Evolutionary conservation across 37 sponge, comb jelly and placozoan species (phyloP), one percentile per base, ranked within the genome.

Genomic region (Trichoplax adhaerens): DNA sequence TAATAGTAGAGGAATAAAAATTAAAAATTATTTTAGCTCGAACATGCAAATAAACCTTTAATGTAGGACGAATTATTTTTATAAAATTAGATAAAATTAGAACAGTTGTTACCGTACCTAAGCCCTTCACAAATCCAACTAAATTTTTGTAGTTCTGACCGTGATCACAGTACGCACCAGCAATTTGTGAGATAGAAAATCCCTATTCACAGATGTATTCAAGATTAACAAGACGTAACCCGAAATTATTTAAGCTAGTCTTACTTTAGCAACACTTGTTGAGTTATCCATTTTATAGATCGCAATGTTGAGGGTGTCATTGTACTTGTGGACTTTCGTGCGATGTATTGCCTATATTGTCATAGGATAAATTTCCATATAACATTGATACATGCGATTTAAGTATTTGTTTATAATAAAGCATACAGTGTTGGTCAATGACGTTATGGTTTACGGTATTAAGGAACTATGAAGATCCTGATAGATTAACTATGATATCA

Each of bases 121-220:
- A 65, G 65, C 84, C 91, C 66, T 91, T 91, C 7, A 91, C 73
- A 68, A 77, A 83, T 50, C 85, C 88, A 58, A 91, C 88, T 10
- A 91, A 71, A 59, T 91, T 91, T 77, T 91, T 86, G 82, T 87
- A 91, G 79, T 91, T 91, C 71, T 91, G 91, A 46, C 91, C 91
- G 5, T 65, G 80, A 65, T 91, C 91, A 74, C 91, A 91, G 54
- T 72, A 62, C 8, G 88, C 87, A 46, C 85, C 88, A 29, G 71
- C 70, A 70, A 86, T 86, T 49, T 69, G 71, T 50, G 91, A 86
- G 58, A 91, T 81, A 50, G 88, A 87, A 74, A 91, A 91, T 48
- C 70, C 87, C 91, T 90, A 61, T 50, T 73, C 59, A 57, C 62
- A 60, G 62, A 60, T 60, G 12, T 60, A 60, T 64, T 48, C 49